Evolutionary conservation across 2,797 vertebrate genomes (phyloP), one percentile per base, ranked within the genome.

Genomic region (Ara ararauna): DNA sequence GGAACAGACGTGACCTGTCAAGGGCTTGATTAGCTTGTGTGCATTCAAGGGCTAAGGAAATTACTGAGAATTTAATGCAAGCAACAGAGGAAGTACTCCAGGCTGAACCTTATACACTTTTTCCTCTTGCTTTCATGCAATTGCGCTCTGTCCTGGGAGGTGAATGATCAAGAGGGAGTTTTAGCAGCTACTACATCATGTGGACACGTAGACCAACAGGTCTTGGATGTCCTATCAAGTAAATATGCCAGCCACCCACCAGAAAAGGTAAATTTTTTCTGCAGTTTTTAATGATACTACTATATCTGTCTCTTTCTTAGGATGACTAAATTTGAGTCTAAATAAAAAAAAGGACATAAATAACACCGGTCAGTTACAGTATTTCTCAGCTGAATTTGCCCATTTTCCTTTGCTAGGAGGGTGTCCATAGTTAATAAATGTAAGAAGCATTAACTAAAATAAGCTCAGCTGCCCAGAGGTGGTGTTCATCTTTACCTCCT

Each of bases 201-300:
- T 44, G 38, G 66, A 62, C 34, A 73, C 14, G 10, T 12, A 86
- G 50, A 79, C n/a, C 40, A 74, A 53, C 18, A 64, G 38, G 40
- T 79, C 70, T 60, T 60, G 42, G 50, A 87, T 13, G 26, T 80
- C 67, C 36, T 80, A 29, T 56, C 34, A 87, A 91, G n/a, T 78
- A 90, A 78, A 11, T 66, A 80, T 22, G 62, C 67, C 81, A 95
- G 88, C 68, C 86, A 96, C 61, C 53, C 87, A 94, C n/a, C n/a
- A 73, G 75, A 83, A 82, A 80, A 89, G 29, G 45, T 78, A 65
- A 50, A 54, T 53, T 36, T 58, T 82, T 87, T 94, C 65, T 87
- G 71, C 32, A 34, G 3, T 88, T 95, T 91, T 44, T 91, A 68
- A 91, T 16, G 38, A 80, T 58, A 51, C 53, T 54, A 29, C 30